A percentile compares a stretch with the other conserved stretches of the same genome.
phyloP scores from a whole-genome alignment of 2,797 vertebrate genomes.

The Leucoraja ocellata region DNA sequence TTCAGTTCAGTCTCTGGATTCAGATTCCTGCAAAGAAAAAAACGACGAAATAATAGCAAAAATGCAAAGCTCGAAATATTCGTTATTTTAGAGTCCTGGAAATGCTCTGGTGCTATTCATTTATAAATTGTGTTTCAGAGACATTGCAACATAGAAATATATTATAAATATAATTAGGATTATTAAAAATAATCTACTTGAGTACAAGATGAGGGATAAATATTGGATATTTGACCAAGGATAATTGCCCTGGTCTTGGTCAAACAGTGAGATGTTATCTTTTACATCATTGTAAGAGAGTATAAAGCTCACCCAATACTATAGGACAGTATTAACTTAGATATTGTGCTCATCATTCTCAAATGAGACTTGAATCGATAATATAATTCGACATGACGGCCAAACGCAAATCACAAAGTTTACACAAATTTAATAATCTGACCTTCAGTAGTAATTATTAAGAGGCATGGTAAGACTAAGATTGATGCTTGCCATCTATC shows the following conservation, averaged over 20 bases:
- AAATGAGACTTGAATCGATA: not conserved
- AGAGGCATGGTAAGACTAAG: not conserved
- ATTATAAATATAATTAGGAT: not conserved
- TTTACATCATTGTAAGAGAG: not conserved
- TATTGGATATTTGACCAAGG: not conserved
- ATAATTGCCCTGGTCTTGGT: not conserved
- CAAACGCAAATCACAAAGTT: not conserved
- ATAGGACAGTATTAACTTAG: not conserved
- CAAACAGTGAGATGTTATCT: not conserved
- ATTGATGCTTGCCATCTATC: not conserved
- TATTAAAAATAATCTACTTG: not conserved
- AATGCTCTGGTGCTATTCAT: not conserved
- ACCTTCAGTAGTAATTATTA: not conserved
- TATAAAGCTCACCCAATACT: not conserved
- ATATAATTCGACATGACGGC: not conserved
- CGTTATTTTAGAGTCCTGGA: not conserved
- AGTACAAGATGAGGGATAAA: not conserved
- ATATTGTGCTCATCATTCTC: not conserved
- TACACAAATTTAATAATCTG: not conserved
- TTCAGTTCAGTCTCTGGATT: constrained; percentile 94
- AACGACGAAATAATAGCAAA: not conserved
- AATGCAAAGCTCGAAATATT: too few species aligned
- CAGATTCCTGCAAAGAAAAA: constrained; percentile 68
- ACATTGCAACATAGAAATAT: not conserved
- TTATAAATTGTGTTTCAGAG: not conserved